Conservation (phyloP, 2,113 vertebrate genomes). For the Bufo bufo region DNA sequence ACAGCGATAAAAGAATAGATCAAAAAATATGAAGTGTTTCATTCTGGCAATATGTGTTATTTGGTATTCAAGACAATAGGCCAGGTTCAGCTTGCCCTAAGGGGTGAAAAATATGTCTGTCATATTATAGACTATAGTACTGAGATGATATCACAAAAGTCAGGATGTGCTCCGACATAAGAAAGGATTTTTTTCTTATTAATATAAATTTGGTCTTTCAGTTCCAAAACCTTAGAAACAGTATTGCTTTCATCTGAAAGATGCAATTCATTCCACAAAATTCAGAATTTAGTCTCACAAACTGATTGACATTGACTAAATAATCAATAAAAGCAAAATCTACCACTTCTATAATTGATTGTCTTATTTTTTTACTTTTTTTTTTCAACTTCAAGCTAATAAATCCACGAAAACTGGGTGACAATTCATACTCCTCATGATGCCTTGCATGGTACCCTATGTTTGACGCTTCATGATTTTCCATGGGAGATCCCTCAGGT, state of each 20-base stretch:
- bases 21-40: background rate
- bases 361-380: too few relatives aligned
- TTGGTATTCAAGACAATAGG: conserved; percentile 6
- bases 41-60: background rate
- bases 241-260: background rate
- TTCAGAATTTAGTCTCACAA: background rate
- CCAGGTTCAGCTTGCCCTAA: background rate
- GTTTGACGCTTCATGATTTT: too few relatives aligned
- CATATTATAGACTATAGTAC: background rate
- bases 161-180: background rate
- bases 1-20: conserved; percentile 4
- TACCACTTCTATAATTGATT: too few relatives aligned
- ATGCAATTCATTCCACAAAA: background rate
- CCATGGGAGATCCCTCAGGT: too few relatives aligned
- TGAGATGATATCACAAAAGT: background rate
- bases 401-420: too few relatives aligned
- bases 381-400: too few relatives aligned
- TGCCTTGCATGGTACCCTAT: too few relatives aligned
- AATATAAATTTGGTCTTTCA: background rate
- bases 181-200: background rate
- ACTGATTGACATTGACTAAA: background rate
- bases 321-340: too few relatives aligned
- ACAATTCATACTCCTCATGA: too few relatives aligned
- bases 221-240: background rate
- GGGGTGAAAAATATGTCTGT: conserved; percentile 11